phyloP scores from a whole-genome alignment of 2,113 vertebrate genomes.

The Oxyruncus cristatus region DNA sequence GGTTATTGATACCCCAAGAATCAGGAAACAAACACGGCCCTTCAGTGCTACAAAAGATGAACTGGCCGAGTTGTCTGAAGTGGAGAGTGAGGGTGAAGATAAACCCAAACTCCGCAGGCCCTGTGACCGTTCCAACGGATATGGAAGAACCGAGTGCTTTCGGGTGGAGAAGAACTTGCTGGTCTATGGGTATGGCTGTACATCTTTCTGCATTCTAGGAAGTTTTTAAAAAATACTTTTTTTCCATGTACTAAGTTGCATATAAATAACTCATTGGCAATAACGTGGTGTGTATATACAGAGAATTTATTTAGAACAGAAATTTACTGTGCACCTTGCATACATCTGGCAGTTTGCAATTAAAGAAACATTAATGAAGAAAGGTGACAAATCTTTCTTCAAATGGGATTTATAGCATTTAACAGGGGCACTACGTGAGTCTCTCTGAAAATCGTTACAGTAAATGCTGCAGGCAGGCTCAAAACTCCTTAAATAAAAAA shows the following conservation, averaged over 20 bases:
- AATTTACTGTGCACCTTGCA: not conserved
- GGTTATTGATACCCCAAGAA: constrained; percentile 96
- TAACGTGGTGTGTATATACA: not conserved
- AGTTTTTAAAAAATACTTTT: fast-evolving
- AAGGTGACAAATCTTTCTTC: not conserved
- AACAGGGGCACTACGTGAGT: not conserved
- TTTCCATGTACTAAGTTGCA: not conserved
- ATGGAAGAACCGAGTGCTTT: constrained; percentile 97
- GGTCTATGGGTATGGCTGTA: constrained; percentile 87
- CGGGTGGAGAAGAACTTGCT: constrained; percentile 97
- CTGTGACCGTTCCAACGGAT: constrained; percentile 88
- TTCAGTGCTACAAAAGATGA: constrained; percentile 98
- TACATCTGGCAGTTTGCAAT: not conserved
- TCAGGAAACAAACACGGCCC: constrained; percentile 94
- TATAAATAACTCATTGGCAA: not conserved
- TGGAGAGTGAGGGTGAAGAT: constrained; percentile 91
- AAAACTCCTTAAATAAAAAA: not conserved
- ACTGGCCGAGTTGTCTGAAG: constrained; percentile 92
- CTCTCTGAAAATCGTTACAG: not conserved
- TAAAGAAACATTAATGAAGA: not conserved
- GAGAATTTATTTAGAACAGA: not conserved
- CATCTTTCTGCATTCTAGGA: not conserved
- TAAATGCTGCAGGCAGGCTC: not conserved
- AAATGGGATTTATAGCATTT: not conserved
- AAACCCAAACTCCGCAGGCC: constrained; percentile 92